Evolutionary conservation across 2,797 vertebrate genomes (phyloP).

Genomic region (Tokudaia muenninki): DNA sequence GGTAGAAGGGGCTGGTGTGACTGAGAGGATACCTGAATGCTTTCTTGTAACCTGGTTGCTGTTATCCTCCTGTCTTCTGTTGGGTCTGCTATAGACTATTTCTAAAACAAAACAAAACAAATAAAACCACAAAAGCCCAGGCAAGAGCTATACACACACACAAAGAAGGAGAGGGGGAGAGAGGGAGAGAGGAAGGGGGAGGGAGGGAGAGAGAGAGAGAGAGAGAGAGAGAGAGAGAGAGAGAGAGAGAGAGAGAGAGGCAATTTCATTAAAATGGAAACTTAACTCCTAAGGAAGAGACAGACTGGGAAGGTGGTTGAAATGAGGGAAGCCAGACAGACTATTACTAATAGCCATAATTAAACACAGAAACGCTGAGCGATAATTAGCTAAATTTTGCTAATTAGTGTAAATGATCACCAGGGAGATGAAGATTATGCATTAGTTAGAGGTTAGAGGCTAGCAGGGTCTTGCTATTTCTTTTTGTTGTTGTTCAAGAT

Average conservation of each 20-base stretch:
- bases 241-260: not conserved
- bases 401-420: conserved; percentile 83
- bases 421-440: conserved; percentile 76
- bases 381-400: conserved; percentile 81
- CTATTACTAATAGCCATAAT: conserved; percentile 80
- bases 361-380: conserved; percentile 66
- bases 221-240: no score
- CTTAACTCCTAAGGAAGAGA: not conserved
- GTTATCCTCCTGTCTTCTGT: conserved; percentile 5
- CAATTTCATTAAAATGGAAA: conserved; percentile 25
- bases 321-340: conserved; percentile 44
- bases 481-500: conserved; percentile 41
- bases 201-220: not conserved
- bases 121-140: not conserved
- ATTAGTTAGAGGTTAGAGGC: conserved; percentile 68
- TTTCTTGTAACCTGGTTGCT: conserved; percentile 55
- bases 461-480: conserved; percentile 13
- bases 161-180: no score
- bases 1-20: not conserved
- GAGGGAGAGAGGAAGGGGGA: no score
- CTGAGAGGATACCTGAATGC: not conserved
- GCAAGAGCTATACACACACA: not conserved
- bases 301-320: not conserved
- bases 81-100: conserved; percentile 7
- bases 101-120: not conserved